These are phyloP conservation scores for Oncorhynchus masou DNA, from an alignment of 2,113 vertebrate genomes.

Conservation along the genomic window DNA sequence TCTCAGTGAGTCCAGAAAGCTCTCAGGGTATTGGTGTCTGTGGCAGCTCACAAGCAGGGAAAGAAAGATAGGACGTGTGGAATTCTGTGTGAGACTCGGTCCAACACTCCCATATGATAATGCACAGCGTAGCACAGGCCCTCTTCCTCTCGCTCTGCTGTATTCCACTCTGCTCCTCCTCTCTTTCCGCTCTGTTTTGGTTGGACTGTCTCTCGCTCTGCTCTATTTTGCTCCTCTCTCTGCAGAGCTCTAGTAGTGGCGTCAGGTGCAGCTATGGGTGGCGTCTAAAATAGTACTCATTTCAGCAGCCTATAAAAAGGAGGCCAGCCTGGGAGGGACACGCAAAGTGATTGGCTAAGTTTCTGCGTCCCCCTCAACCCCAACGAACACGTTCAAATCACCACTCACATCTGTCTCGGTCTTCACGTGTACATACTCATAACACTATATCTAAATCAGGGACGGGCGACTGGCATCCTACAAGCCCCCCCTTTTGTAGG, in stretches of 20 bases:
- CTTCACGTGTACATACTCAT: constrained; percentile 29
- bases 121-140: constrained; percentile 39
- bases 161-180: constrained; percentile 4
- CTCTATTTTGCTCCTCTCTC: constrained; percentile 6
- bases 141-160: not conserved
- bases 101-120: constrained; percentile 29
- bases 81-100: constrained; percentile 16
- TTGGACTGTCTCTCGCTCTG: not conserved
- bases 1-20: not conserved
- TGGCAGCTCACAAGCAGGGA: not conserved
- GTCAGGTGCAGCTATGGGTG: constrained; percentile 81
- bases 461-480: too few species aligned
- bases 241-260: constrained; percentile 6
- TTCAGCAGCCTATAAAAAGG: constrained; percentile 87
- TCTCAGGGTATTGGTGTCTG: not conserved
- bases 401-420: constrained; percentile 54
- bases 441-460: not conserved
- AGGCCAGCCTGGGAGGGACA: constrained; percentile 73
- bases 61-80: constrained; percentile 16
- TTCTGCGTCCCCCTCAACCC: constrained; percentile 4
- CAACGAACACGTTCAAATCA: constrained; percentile 35
- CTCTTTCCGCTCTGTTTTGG: not conserved
- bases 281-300: constrained; percentile 78
- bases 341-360: constrained; percentile 46
- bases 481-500: too few species aligned